Percentiles rank a stretch among this genome's conserved stretches.
Conservation (phyloP, 2,113 vertebrate species). For the Scomber colias region DNA sequence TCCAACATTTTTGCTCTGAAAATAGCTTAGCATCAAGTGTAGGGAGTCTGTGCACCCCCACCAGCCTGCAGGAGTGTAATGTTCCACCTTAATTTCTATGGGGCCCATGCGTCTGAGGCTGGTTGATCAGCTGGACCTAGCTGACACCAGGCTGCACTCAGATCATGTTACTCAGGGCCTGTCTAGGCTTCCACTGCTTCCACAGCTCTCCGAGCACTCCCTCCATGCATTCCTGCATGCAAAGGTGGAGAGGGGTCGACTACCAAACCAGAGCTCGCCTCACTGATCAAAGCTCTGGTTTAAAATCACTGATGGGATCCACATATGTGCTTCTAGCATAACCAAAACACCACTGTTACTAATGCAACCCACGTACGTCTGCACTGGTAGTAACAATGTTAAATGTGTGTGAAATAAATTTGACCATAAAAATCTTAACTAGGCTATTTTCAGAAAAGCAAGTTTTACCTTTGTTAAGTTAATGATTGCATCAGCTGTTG, state of each 20-base stretch:
- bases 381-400: background rate
- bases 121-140: slow-evolving; percentile 61
- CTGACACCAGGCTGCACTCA: slow-evolving; percentile 26
- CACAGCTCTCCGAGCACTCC: slow-evolving; percentile 49
- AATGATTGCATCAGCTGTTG: slow-evolving; percentile 7
- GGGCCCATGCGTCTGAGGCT: slow-evolving; percentile 58
- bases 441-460: background rate
- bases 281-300: slow-evolving; percentile 16
- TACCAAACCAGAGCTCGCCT: slow-evolving; percentile 2
- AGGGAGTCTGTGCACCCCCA: slow-evolving; percentile 27
- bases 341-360: slow-evolving; percentile 4
- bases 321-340: slow-evolving; percentile 9
- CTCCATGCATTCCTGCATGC: slow-evolving; percentile 50
- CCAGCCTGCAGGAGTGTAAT: slow-evolving; percentile 44
- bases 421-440: background rate
- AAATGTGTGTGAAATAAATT: background rate
- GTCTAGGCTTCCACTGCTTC: slow-evolving; percentile 53
- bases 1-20: slow-evolving; percentile 70
- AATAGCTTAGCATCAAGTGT: slow-evolving; percentile 71
- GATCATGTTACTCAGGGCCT: slow-evolving; percentile 67
- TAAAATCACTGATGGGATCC: slow-evolving; percentile 32
- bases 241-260: slow-evolving; percentile 32
- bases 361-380: background rate
- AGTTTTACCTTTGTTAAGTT: background rate
- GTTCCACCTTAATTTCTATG: slow-evolving; percentile 52